Conservation (phyloP, 1,140 invertebrate genomes). For the Coelopa frigida region DNA sequence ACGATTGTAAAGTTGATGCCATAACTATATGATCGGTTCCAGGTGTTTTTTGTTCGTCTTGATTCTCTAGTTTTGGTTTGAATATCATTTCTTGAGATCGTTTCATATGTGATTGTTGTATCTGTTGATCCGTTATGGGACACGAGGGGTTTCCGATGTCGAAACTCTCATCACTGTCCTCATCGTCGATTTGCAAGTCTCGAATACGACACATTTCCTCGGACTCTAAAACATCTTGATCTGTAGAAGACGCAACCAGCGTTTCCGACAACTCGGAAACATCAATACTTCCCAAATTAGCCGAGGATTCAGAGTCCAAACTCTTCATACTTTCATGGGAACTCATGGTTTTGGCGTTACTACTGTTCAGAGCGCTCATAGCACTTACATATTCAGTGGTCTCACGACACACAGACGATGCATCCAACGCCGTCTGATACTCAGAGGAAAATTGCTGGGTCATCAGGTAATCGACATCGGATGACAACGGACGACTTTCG, state of each 20-base stretch:
- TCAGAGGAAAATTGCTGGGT: constrained; percentile 65
- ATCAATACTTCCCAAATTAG: constrained; percentile 78
- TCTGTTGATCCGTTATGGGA: constrained; percentile 40
- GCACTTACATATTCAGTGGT: constrained; percentile 82
- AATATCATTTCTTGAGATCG: constrained; percentile 85
- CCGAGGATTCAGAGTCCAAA: constrained; percentile 79
- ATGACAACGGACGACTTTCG: constrained; percentile 74
- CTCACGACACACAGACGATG: constrained; percentile 52
- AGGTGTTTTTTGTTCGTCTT: constrained; percentile 9
- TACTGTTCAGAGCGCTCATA: constrained; percentile 50
- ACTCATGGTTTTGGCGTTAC: constrained; percentile 56
- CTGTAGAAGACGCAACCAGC: constrained; percentile 69
- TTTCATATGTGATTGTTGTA: constrained; percentile 67
- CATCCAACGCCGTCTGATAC: constrained; percentile 80
- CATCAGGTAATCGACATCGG: constrained; percentile 72
- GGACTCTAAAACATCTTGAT: constrained; percentile 39
- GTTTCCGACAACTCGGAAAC: constrained; percentile 86
- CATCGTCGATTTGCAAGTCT: constrained; percentile 30
- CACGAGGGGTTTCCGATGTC: constrained; percentile 22
- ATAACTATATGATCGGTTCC: constrained; percentile 17
- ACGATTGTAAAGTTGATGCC: too few relatives aligned
- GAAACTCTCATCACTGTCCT: constrained; percentile 36
- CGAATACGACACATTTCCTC: constrained; percentile 31
- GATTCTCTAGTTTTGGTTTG: constrained; percentile 51
- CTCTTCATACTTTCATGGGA: constrained; percentile 85